Conservation (phyloP, 2,113 vertebrate genomes). For the Mesitornis unicolor region DNA sequence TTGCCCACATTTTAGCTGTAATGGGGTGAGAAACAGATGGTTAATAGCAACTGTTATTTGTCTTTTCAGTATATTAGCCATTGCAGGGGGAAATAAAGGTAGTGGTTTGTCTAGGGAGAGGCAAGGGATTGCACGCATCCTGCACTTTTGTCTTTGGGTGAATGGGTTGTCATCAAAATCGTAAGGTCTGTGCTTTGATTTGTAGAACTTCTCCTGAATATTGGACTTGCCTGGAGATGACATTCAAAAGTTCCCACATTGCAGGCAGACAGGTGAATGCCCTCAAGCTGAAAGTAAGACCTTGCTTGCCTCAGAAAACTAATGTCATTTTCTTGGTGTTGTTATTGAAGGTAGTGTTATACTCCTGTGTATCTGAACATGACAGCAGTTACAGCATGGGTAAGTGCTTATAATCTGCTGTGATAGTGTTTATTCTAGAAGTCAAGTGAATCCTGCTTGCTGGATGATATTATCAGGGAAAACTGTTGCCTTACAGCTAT, state of each 20-base stretch:
- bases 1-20: constrained; percentile 10
- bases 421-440: constrained; percentile 39
- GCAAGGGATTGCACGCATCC: background rate
- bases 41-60: constrained; percentile 10
- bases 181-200: constrained; percentile 31
- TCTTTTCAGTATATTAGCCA: background rate
- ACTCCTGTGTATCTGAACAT: constrained; percentile 28
- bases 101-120: background rate
- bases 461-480: background rate
- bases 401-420: constrained; percentile 43
- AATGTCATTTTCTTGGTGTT: constrained; percentile 8
- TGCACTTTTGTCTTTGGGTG: constrained; percentile 41
- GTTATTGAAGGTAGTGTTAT: constrained; percentile 3
- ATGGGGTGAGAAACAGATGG: constrained; percentile 16
- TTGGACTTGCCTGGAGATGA: constrained; percentile 33
- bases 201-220: constrained; percentile 29
- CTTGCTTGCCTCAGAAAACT: constrained; percentile 43
- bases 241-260: constrained; percentile 35
- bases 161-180: constrained; percentile 26
- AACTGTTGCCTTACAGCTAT: constrained; percentile 13
- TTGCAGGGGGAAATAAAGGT: background rate
- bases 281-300: constrained; percentile 49
- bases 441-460: background rate
- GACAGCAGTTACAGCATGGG: constrained; percentile 13
- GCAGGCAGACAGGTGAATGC: constrained; percentile 37